Evolutionary conservation across 2,113 vertebrate genomes (phyloP).

Genomic region (Vanacampus margaritifer): DNA sequence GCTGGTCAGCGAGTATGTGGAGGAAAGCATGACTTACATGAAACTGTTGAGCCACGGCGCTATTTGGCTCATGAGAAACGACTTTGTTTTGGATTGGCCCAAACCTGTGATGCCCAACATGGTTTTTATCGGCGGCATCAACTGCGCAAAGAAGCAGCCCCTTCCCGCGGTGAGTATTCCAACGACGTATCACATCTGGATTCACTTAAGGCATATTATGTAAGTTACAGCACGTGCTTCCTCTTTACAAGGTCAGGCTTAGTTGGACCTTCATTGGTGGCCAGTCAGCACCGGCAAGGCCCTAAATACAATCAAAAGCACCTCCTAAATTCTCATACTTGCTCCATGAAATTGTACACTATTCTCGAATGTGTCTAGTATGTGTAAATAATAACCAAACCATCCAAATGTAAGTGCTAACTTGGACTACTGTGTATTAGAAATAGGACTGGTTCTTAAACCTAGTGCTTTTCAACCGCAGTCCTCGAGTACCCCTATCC

Average conservation of each 20-base stretch:
- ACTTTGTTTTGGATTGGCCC: constrained; percentile 82
- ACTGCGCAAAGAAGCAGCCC: constrained; percentile 61
- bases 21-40: constrained; percentile 56
- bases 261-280: background rate
- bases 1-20: constrained; percentile 67
- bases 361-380: too few species aligned
- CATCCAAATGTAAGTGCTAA: too few species aligned
- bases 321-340: too few species aligned
- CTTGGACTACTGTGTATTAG: too few species aligned
- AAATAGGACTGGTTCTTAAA: background rate
- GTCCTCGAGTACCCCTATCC: too few species aligned
- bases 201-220: constrained; percentile 2
- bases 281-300: background rate
- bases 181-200: constrained; percentile 15
- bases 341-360: too few species aligned
- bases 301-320: too few species aligned
- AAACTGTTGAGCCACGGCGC: constrained; percentile 72
- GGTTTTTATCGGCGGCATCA: constrained; percentile 77
- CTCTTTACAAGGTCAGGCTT: background rate
- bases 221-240: background rate
- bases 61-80: constrained; percentile 79
- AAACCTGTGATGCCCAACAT: constrained; percentile 84
- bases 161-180: constrained; percentile 71
- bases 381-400: too few species aligned
- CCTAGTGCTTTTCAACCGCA: too few species aligned